phyloP scores from a whole-genome alignment of 2,797 vertebrate species.

The Phaenicophaeus curvirostris region DNA sequence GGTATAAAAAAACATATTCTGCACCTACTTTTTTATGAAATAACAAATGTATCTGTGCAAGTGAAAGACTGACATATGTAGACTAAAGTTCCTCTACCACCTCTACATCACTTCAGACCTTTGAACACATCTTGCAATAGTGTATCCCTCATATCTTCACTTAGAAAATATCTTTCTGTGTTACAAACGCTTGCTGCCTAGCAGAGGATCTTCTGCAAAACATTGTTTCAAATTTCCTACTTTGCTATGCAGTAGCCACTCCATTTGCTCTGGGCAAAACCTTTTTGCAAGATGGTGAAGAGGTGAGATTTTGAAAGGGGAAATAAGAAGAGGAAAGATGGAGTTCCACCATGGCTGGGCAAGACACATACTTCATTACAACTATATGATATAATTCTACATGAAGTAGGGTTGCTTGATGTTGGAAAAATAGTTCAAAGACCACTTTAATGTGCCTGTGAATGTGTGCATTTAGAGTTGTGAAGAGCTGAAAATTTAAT shows the following conservation, averaged over 20 bases:
- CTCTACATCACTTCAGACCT: not conserved
- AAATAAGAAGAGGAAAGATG: not conserved
- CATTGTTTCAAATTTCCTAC: not conserved
- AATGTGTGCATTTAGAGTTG: not conserved
- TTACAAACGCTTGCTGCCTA: not conserved
- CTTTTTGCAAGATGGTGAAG: not conserved
- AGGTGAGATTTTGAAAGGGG: not conserved
- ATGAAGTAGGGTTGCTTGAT: not conserved
- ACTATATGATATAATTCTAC: not conserved
- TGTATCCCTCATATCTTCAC: not conserved
- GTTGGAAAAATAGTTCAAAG: not conserved
- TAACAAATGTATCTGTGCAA: not conserved
- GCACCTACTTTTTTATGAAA: not conserved
- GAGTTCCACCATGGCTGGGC: not conserved
- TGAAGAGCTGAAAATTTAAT: not conserved
- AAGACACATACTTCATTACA: not conserved
- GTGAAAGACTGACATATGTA: not conserved
- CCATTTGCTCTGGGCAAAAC: fast-evolving
- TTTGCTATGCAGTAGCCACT: not conserved
- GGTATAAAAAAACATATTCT: not conserved
- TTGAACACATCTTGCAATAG: not conserved
- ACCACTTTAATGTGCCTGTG: not conserved
- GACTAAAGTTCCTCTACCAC: not conserved
- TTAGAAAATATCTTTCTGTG: not conserved
- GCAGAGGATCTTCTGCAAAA: not conserved